Conservation (phyloP, 1,140 invertebrate species). For the Micrasema minimum region DNA sequence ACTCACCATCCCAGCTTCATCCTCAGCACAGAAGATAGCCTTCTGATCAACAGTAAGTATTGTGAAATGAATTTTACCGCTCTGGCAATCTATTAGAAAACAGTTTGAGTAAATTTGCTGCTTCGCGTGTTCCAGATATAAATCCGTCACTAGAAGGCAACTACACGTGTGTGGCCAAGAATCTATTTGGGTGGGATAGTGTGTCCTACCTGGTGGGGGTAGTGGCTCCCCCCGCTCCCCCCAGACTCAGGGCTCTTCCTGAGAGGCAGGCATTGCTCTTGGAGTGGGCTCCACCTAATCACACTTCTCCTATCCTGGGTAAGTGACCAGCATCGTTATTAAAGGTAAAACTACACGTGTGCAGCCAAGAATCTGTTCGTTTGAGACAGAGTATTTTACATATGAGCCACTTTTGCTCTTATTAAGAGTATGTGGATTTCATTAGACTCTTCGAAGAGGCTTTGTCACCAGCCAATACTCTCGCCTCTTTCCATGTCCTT, state of each 20-base stretch:
- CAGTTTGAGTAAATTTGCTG: no score
- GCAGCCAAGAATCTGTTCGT: no score
- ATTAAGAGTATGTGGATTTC: no score
- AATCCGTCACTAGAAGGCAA: conserved; percentile 80
- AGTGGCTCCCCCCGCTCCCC: conserved; percentile 76
- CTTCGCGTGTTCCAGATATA: conserved; percentile 62
- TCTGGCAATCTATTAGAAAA: no score
- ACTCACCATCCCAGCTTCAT: conserved; percentile 72
- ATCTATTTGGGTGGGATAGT: conserved; percentile 84
- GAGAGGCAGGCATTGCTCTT: conserved; percentile 74
- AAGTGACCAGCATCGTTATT: not conserved
- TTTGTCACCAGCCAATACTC: no score
- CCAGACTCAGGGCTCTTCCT: conserved; percentile 71
- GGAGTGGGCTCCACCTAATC: conserved; percentile 68
- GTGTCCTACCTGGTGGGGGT: conserved; percentile 83
- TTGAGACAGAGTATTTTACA: no score
- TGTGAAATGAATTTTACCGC: no score
- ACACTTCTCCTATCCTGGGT: conserved; percentile 34
- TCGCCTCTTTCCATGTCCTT: no score
- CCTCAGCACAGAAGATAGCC: conserved; percentile 70
- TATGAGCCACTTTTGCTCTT: no score
- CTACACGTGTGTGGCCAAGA: conserved; percentile 86
- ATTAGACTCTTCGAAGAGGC: no score
- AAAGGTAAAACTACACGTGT: no score
- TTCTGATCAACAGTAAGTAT: conserved; percentile 70